Percentiles rank a stretch among this genome's conserved stretches.
Conservation (phyloP, 2,113 vertebrate species). For the Atlantisia rogersi region DNA sequence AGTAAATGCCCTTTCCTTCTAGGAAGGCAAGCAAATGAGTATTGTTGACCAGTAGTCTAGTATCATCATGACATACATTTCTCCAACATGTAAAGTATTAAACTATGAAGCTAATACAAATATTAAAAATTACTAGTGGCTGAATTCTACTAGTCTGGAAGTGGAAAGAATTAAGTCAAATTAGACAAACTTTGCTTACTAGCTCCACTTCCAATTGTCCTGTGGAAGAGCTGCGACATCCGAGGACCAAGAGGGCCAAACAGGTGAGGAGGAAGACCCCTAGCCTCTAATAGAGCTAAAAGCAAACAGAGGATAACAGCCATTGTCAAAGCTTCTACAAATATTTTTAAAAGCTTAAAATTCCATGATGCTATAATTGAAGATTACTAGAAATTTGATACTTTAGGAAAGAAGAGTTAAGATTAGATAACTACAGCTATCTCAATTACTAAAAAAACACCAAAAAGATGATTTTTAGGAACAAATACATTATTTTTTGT, state of each 20-base stretch:
- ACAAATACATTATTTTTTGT: neutral
- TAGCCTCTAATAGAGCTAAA: conserved; percentile 94
- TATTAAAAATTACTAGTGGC: conserved; percentile 18
- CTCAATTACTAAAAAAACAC: neutral
- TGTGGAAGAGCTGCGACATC: conserved; percentile 99
- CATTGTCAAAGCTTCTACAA: conserved; percentile 64
- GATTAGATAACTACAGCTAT: conserved; percentile 19
- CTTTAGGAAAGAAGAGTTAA: neutral
- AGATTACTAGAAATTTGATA: conserved; percentile 9
- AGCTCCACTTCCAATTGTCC: conserved; percentile 99
- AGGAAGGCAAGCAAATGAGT: conserved; percentile 3
- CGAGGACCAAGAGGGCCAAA: conserved; percentile 98
- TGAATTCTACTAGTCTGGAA: conserved; percentile 50
- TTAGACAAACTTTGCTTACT: conserved; percentile 86
- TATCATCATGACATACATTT: neutral
- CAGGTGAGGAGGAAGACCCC: conserved; percentile 97
- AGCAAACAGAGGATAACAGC: conserved; percentile 71
- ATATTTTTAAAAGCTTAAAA: conserved; percentile 41
- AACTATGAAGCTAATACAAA: conserved; percentile 31
- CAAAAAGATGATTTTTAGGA: neutral
- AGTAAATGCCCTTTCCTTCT: neutral
- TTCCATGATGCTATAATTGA: conserved; percentile 35
- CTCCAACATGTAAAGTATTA: neutral
- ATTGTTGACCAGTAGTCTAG: neutral
- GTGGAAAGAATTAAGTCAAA: conserved; percentile 66